Conservation (phyloP, 2,113 vertebrate species). For the Mastomys coucha region DNA sequence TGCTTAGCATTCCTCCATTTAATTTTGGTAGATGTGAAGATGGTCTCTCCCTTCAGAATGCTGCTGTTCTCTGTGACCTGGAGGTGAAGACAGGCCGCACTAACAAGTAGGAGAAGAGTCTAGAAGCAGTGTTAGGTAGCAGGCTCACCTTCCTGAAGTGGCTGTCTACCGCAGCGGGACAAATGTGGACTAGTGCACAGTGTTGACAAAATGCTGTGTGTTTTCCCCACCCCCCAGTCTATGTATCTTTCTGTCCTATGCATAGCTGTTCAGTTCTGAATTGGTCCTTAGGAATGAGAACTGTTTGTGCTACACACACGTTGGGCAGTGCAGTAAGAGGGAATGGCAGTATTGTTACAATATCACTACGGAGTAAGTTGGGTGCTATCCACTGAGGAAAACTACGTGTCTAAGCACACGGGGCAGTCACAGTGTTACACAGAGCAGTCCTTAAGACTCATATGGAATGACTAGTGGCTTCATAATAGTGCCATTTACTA, state of each 20-base stretch:
- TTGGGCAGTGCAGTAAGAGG: slow-evolving; percentile 94
- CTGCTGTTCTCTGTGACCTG: slow-evolving; percentile 13
- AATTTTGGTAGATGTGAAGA: neutral
- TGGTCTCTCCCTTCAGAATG: neutral
- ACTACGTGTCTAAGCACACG: slow-evolving; percentile 99
- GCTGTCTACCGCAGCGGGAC: neutral
- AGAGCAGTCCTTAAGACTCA: slow-evolving; percentile 96
- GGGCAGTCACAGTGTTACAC: slow-evolving; percentile 99
- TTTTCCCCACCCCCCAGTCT: slow-evolving; percentile 87
- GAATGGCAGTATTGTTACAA: slow-evolving; percentile 96
- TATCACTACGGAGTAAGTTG: slow-evolving; percentile 96
- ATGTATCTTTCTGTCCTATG: slow-evolving; percentile 83
- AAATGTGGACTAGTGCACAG: slow-evolving; percentile 94
- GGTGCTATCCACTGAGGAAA: slow-evolving; percentile 96
- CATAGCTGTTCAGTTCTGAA: slow-evolving; percentile 89
- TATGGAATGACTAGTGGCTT: slow-evolving; percentile 99
- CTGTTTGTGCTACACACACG: slow-evolving; percentile 88
- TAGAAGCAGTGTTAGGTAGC: slow-evolving; percentile 64
- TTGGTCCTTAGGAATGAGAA: slow-evolving; percentile 90
- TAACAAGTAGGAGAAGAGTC: slow-evolving; percentile 65
- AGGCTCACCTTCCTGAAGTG: slow-evolving; percentile 65
- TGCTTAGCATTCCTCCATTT: neutral
- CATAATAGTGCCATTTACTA: slow-evolving; percentile 98
- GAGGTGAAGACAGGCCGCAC: slow-evolving; percentile 73
- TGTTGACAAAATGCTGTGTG: slow-evolving; percentile 96